A percentile compares a stretch with the other conserved stretches of the same genome.
Evolutionary conservation across 1,140 invertebrate genomes (phyloP).

Genomic region (Belonocnema kinseyi): DNA sequence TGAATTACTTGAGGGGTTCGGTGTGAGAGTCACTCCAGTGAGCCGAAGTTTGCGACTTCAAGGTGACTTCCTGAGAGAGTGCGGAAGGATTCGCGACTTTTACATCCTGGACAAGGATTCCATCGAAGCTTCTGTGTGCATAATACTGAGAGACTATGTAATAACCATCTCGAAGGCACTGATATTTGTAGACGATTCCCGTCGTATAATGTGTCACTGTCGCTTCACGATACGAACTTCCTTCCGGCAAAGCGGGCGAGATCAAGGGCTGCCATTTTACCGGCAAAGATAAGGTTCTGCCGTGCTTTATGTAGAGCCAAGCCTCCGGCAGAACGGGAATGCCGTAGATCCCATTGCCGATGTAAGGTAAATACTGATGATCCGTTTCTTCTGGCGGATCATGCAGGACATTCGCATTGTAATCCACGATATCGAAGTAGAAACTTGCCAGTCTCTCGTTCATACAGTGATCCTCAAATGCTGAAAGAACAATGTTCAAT

Average conservation of each 20-base stretch:
- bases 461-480: constrained; percentile 80
- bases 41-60: constrained; percentile 75
- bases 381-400: constrained; percentile 76
- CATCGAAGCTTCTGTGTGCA: constrained; percentile 86
- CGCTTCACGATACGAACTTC: constrained; percentile 76
- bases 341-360: constrained; percentile 88
- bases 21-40: constrained; percentile 76
- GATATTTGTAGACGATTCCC: constrained; percentile 83
- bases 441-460: constrained; percentile 80
- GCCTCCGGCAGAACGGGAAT: constrained; percentile 80
- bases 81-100: constrained; percentile 83
- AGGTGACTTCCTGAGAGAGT: constrained; percentile 76
- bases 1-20: constrained; percentile 72
- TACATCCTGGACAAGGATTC: constrained; percentile 88
- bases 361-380: constrained; percentile 83
- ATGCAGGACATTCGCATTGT: constrained; percentile 83
- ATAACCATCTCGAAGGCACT: constrained; percentile 80
- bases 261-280: constrained; percentile 86
- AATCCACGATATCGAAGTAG: constrained; percentile 77
- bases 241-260: constrained; percentile 74
- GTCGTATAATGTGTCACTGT: constrained; percentile 81
- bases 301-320: constrained; percentile 82
- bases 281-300: constrained; percentile 83
- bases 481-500: constrained; percentile 61
- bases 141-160: constrained; percentile 84